phyloP scores from a whole-genome alignment of 2,888 invertebrate species.

The Eutolmus rufibarbis region DNA sequence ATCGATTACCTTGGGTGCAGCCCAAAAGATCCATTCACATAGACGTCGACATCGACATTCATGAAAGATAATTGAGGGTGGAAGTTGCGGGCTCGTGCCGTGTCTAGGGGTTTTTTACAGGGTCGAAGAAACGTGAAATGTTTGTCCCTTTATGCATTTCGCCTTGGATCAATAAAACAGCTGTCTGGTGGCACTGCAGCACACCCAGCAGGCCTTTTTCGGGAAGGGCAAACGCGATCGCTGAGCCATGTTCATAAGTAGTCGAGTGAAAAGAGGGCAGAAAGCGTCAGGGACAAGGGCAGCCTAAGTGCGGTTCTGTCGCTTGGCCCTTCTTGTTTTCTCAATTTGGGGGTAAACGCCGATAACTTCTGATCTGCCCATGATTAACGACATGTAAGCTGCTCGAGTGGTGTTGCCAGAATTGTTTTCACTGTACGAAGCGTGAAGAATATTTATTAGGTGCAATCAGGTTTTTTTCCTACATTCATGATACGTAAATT shows the following conservation, averaged over 20 bases:
- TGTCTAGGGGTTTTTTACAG: not conserved
- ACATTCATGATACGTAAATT: not conserved
- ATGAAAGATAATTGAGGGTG: not conserved
- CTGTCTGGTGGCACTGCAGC: slow-evolving; percentile 25
- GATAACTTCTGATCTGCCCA: slow-evolving; percentile 33
- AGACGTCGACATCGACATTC: not conserved
- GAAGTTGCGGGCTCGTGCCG: slow-evolving; percentile 20
- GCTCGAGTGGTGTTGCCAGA: slow-evolving; percentile 34
- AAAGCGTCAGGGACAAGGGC: not conserved
- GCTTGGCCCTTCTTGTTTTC: not conserved
- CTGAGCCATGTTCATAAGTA: not conserved
- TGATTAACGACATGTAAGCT: slow-evolving; percentile 26
- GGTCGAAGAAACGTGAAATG: not conserved
- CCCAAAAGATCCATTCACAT: not conserved
- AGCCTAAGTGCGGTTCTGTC: not conserved
- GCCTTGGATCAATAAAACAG: slow-evolving; percentile 33
- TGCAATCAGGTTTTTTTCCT: not conserved
- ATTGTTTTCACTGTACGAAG: slow-evolving; percentile 18
- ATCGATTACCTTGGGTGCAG: not conserved
- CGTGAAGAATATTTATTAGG: slow-evolving; percentile 38
- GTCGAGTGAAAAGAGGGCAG: not conserved
- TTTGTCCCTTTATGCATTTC: slow-evolving; percentile 27
- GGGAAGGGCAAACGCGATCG: not conserved
- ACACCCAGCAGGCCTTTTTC: slow-evolving; percentile 8
- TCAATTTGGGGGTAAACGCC: slow-evolving; percentile 31